Evolutionary conservation across 2,888 invertebrate genomes (phyloP), one percentile per base, ranked within the genome.

Genomic region (Orthonevra nobilis): DNA sequence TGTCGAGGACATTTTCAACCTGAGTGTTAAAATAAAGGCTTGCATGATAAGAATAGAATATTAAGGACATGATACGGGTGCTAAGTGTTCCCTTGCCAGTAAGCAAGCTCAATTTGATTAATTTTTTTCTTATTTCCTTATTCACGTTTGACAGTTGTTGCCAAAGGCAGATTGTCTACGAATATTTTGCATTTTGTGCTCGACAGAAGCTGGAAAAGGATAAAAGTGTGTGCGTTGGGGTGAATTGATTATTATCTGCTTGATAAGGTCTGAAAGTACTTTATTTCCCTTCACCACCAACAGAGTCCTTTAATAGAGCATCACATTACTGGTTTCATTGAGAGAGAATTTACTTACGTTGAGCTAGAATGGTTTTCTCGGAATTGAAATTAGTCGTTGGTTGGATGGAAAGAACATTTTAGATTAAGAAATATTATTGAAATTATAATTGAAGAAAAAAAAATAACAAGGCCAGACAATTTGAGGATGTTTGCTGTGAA

Each of bases 1-100:
- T 75, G 63, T 56, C 56, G 50, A 63, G 63, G 69, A 75, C 69
- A 74, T 74, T 74, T 74, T 74, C 66, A 66, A 73, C 66, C 66
- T 73, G 60, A 54, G 38, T 38, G 32, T 60, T 60, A 74, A 54
- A 32, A 63, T 63, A 54, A 72, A 46, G 46, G 63, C 56, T 56
- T 40, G 48, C 56, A 5, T n/a, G 5, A 2, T 20, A 2, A 10
- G 15, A 15, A 9, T 14, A 15, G 4, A 20, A 30, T 30, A 30
- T 12, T 10, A 4, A 12, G 32, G 23, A 54, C 1, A 6, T 6
- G 3, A 2, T 10, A 19, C 19, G 6, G 9, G 14, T 42, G 30
- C 23, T 23, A 23, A 5, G 26, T 26, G 28, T 50, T 64, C 26
- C 38, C 15, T 20, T 20, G 50, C 32, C 50, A 52, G 32, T 32